Conservation (phyloP, 2,888 invertebrate genomes). For the Callyntrura guangdongensis region DNA sequence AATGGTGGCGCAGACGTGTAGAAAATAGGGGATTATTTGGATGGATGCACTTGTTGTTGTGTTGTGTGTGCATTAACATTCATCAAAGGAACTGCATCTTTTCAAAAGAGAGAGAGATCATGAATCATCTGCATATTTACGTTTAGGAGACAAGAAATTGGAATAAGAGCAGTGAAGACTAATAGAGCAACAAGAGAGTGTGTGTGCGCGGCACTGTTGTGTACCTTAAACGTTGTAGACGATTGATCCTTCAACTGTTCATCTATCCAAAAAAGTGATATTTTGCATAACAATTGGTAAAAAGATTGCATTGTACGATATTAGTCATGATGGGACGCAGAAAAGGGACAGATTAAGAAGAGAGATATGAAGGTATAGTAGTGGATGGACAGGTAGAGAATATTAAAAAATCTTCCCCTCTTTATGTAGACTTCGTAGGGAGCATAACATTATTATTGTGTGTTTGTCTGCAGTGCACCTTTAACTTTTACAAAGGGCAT, state of each 20-base stretch:
- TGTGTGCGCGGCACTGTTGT: too few relatives aligned
- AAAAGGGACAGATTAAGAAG: background rate
- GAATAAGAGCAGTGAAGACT: background rate
- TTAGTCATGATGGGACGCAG: too few relatives aligned
- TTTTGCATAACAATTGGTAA: too few relatives aligned
- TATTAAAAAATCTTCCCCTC: background rate
- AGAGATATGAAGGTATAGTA: background rate
- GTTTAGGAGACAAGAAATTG: conserved; percentile 1
- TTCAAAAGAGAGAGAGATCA: background rate
- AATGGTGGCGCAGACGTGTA: background rate
- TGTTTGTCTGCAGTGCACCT: too few relatives aligned
- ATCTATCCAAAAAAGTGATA: too few relatives aligned
- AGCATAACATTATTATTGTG: background rate
- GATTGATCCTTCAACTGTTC: too few relatives aligned
- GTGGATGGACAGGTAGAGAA: background rate
- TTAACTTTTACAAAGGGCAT: background rate
- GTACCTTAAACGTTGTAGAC: too few relatives aligned
- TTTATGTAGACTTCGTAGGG: background rate
- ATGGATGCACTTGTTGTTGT: conserved; percentile 23
- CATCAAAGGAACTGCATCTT: conserved; percentile 64
- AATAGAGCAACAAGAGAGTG: background rate
- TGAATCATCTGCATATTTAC: background rate
- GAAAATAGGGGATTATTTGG: background rate
- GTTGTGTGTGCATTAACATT: conserved; percentile 54
- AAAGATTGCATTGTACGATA: too few relatives aligned